Conservation (phyloP, 2,888 invertebrate species). For the Pseudolycoriella hygida region DNA sequence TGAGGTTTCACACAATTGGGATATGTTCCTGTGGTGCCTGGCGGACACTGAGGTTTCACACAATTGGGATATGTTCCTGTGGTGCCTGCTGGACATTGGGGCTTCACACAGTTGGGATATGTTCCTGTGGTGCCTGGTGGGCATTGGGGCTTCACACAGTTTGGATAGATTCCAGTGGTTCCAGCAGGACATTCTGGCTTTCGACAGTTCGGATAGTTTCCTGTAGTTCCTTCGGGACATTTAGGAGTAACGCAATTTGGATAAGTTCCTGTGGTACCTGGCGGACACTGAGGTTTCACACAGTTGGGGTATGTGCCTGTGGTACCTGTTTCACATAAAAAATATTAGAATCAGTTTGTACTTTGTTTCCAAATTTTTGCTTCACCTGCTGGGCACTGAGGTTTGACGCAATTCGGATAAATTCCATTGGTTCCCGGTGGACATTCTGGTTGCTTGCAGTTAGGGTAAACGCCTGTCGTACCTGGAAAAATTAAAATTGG, state of each 20-base stretch:
- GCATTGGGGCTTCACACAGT: conserved; percentile 1
- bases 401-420: conserved; percentile 4
- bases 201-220: conserved; percentile 1
- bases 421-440: conserved; percentile 1
- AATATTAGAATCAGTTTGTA: no score
- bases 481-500: no score
- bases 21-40: conserved; percentile 1
- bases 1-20: conserved; percentile 1
- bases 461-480: not conserved
- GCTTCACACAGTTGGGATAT: conserved; percentile 4
- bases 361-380: no score
- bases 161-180: not conserved
- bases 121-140: conserved; percentile 2
- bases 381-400: conserved; percentile 2
- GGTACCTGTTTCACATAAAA: no score
- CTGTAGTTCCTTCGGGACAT: not conserved
- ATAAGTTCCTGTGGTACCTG: not conserved
- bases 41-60: conserved; percentile 1
- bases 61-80: conserved; percentile 5
- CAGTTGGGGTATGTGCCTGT: conserved; percentile 1
- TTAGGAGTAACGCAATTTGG: conserved; percentile 1
- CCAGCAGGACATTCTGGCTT: conserved; percentile 1
- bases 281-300: not conserved
- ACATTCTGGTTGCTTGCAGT: not conserved
- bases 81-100: conserved; percentile 2